Evolutionary conservation across 2,113 vertebrate species (phyloP), one percentile per base, ranked within the genome.

Genomic region (Ascaphus truei): DNA sequence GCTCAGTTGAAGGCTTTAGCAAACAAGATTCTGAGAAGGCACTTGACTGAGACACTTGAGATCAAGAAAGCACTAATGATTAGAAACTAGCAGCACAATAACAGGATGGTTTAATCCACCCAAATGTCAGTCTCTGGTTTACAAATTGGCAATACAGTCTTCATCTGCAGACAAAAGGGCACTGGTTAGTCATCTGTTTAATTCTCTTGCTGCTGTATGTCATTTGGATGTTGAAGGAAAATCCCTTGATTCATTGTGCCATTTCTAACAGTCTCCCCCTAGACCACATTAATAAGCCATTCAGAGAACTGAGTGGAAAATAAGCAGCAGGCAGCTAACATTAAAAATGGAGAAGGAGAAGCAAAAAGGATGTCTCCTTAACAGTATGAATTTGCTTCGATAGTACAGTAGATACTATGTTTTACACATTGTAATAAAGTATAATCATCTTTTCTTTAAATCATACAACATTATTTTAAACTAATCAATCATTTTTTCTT

Each of bases 171-270:
- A 88, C 83, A 87, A 87, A 92, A 92, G 87, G 88, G 84, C 88
- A 87, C 72, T 87, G 82, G 88, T 88, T 89, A 90, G 88, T 89
- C 89, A 87, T 89, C 83, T 89, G 87, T 84, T 91, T 90, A 89
- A 89, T 91, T 89, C 86, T 86, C 84, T 76, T 77, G 81, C 82
- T 83, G 81, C 83, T 20, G 79, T 81, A 68, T 86, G 88, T 90
- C 88, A 88, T 90, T 88, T 87, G 81, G 81, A 87, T 74, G 78
- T 84, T 83, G 85, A 88, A 88, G 78, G 77, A 89, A 89, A 89
- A 88, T 90, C 89, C 89, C 89, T 83, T 83, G 88, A 87, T 89
- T 89, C 85, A 68, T 72, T 74, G 83, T 89, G 88, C 90, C 87
- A 88, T 91, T 91, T 91, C 85, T 90, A 87, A 88, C 87, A 85